Percentiles rank a stretch among this genome's conserved stretches.
Conservation (phyloP, 2,113 vertebrate species). For the Ptilonorhynchus violaceus region DNA sequence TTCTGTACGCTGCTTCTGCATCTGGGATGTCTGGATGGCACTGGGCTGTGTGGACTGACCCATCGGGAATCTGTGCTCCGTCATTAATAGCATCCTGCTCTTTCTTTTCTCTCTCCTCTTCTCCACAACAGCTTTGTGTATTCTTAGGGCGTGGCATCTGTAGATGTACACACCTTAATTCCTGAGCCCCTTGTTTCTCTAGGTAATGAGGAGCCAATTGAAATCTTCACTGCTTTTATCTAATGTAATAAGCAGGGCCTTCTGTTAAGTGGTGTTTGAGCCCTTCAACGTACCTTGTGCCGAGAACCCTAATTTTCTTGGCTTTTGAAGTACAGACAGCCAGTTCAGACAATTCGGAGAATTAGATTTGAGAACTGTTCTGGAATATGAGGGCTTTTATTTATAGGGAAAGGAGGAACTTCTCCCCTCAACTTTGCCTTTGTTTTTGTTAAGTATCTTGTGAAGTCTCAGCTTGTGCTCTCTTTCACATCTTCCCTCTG, state of each 20-base stretch:
- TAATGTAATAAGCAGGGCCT: not conserved
- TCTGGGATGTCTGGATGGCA: not conserved
- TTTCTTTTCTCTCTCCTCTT: not conserved
- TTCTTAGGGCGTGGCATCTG: not conserved
- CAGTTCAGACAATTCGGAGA: not conserved
- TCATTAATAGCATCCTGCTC: not conserved
- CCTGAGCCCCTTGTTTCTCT: not conserved
- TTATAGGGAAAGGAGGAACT: not conserved
- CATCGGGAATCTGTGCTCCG: not conserved
- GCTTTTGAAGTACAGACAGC: not conserved
- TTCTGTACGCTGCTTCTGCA: not conserved
- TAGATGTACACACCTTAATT: not conserved
- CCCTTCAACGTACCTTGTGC: not conserved
- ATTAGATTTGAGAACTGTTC: not conserved
- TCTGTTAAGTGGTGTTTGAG: not conserved
- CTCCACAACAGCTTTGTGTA: not conserved
- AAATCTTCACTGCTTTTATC: not conserved
- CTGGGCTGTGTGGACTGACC: not conserved
- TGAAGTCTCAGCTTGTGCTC: not conserved
- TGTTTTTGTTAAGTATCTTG: not conserved
- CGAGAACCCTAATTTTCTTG: not conserved
- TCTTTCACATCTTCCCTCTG: not conserved
- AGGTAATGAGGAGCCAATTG: not conserved
- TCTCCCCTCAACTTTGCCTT: not conserved
- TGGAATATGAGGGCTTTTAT: not conserved